Conservation (phyloP, 2,888 invertebrate genomes). For the Drosophila formosana region DNA sequence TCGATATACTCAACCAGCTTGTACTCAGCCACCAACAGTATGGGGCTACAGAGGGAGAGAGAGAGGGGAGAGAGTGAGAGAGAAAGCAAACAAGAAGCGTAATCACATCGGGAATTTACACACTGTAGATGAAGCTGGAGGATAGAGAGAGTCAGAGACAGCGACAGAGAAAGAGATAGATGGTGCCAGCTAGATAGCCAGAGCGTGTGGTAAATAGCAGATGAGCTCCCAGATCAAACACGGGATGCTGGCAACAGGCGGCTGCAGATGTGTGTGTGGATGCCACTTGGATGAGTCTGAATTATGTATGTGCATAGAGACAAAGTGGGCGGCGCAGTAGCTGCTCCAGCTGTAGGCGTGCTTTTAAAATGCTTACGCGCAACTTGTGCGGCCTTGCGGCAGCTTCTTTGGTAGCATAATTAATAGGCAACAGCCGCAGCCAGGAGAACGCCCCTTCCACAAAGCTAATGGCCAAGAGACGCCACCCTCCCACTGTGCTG, state of each 20-base stretch:
- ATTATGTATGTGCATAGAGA: slow-evolving; percentile 35
- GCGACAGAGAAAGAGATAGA: slow-evolving; percentile 7
- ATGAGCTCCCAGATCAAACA: slow-evolving; percentile 28
- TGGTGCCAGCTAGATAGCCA: slow-evolving; percentile 4
- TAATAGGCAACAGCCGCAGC: slow-evolving; percentile 59
- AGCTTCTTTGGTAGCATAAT: slow-evolving; percentile 67
- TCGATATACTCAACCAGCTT: slow-evolving; percentile 89
- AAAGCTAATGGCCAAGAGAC: not conserved
- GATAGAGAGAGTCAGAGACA: slow-evolving; percentile 11
- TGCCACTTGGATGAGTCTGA: slow-evolving; percentile 25
- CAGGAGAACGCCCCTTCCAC: slow-evolving; percentile 7
- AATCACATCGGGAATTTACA: slow-evolving; percentile 45
- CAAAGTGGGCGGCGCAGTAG: not conserved
- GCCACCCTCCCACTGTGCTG: slow-evolving; percentile 19
- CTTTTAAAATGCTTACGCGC: slow-evolving; percentile 50
- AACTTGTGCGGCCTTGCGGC: slow-evolving; percentile 27
- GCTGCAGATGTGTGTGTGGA: not conserved
- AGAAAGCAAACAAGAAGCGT: slow-evolving; percentile 59
- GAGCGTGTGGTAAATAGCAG: slow-evolving; percentile 25
- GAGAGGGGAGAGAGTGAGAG: slow-evolving; percentile 23
- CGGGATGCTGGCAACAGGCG: slow-evolving; percentile 13
- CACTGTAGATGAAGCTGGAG: slow-evolving; percentile 22
- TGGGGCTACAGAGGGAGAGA: slow-evolving; percentile 87
- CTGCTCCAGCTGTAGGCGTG: slow-evolving; percentile 11
- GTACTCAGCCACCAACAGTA: slow-evolving; percentile 91